Conservation (phyloP, 2,888 invertebrate species). For the Papilio gigon region DNA sequence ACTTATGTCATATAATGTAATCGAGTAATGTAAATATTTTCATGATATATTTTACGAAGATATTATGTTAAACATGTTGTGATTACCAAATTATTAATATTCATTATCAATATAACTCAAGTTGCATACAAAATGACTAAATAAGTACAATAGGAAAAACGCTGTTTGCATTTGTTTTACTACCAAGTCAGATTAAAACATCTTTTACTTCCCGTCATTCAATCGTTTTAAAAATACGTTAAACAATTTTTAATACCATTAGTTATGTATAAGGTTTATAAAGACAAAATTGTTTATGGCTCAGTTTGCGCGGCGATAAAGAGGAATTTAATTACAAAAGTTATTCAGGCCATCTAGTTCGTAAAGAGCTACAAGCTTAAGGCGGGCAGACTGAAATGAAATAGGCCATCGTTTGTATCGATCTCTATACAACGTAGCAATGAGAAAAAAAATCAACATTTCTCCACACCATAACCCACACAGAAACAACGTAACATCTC, state of each 20-base stretch:
- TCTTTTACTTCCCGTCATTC: not conserved
- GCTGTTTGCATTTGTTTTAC: not conserved
- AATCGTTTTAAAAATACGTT: not conserved
- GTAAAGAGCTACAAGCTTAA: constrained; percentile 23
- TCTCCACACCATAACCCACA: not conserved
- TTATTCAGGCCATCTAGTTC: constrained; percentile 27
- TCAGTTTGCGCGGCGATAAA: not conserved
- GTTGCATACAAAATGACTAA: not conserved
- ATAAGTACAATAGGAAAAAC: too few species aligned
- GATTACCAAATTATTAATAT: too few species aligned
- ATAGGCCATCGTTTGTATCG: constrained; percentile 32
- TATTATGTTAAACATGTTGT: not conserved
- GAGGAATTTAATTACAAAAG: constrained; percentile 39
- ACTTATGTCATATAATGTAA: constrained; percentile 7
- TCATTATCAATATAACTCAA: not conserved
- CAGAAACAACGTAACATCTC: not conserved
- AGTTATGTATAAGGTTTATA: not conserved
- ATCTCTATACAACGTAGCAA: not conserved
- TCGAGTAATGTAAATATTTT: constrained; percentile 1
- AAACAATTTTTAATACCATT: not conserved
- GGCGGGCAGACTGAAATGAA: constrained; percentile 7
- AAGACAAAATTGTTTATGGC: constrained; percentile 13
- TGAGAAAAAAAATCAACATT: not conserved
- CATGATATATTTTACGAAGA: not conserved
- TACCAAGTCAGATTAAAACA: not conserved